Conservation (phyloP, 2,888 invertebrate genomes). For the Drosophila meridionalis region DNA sequence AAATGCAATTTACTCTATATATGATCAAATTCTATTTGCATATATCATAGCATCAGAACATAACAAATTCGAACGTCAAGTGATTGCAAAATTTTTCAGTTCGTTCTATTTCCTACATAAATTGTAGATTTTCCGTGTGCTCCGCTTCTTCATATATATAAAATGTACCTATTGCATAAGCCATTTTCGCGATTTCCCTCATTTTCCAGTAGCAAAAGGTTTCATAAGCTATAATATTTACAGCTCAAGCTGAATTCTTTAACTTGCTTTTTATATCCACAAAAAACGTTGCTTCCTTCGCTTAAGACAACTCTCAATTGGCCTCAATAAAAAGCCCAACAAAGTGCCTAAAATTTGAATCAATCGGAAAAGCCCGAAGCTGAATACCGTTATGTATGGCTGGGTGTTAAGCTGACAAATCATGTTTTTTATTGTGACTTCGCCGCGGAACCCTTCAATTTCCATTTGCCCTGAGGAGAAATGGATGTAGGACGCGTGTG, state of each 20-base stretch:
- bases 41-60: background rate
- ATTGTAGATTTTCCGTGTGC: background rate
- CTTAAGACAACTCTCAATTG: background rate
- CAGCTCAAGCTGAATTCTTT: background rate
- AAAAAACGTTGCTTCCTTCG: background rate
- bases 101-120: background rate
- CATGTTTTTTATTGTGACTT: constrained; percentile 81
- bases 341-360: constrained; percentile 21
- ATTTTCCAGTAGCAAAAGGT: background rate
- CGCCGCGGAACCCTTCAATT: constrained; percentile 52
- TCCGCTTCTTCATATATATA: background rate
- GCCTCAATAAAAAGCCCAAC: constrained; percentile 14
- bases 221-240: background rate
- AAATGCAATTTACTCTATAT: background rate
- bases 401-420: constrained; percentile 84
- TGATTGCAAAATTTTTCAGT: background rate
- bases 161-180: background rate
- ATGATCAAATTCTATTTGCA: too few species aligned
- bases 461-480: background rate
- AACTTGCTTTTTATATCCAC: background rate
- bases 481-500: background rate
- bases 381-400: constrained; percentile 49
- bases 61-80: background rate
- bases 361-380: constrained; percentile 36
- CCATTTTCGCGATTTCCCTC: background rate